Percentiles rank a stretch among this genome's conserved stretches.
phyloP scores from a whole-genome alignment of 2,888 invertebrate genomes.

The Kuschelorhynchus macadamiae region DNA sequence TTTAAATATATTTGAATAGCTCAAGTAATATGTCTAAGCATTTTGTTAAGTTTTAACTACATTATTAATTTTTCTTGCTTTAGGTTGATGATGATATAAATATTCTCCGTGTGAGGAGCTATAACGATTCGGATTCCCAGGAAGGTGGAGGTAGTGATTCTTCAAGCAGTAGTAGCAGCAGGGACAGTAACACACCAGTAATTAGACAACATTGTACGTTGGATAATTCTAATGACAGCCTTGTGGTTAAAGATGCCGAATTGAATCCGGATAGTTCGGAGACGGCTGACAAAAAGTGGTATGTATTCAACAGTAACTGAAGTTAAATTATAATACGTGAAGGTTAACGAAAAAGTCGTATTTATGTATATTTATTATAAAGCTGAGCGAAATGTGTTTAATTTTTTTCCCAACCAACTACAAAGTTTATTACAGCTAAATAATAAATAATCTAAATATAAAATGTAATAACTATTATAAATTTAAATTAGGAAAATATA shows the following conservation, averaged over 20 bases:
- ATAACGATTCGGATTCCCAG: conserved; percentile 75
- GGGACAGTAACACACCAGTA: conserved; percentile 59
- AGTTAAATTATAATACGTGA: no score
- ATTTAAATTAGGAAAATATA: no score
- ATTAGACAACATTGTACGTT: conserved; percentile 63
- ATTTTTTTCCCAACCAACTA: no score
- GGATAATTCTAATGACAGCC: conserved; percentile 17
- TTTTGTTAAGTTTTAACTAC: no score
- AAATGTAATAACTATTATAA: no score
- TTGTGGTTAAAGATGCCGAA: conserved; percentile 19
- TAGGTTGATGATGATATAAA: conserved; percentile 83
- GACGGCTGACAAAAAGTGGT: conserved; percentile 25
- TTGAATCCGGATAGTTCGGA: conserved; percentile 21
- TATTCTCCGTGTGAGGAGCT: conserved; percentile 65
- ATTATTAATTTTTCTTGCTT: neutral
- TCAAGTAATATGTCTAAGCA: no score
- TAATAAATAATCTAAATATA: no score
- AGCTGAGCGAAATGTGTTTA: no score
- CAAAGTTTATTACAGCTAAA: no score
- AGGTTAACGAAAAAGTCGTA: no score
- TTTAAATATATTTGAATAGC: no score
- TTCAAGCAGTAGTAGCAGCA: conserved; percentile 64
- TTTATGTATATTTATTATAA: no score
- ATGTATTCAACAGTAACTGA: neutral
- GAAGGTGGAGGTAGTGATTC: conserved; percentile 78